These are phyloP conservation scores for Chionomys nivalis DNA, from an alignment of 2,113 vertebrate genomes.

Conservation along the genomic window DNA sequence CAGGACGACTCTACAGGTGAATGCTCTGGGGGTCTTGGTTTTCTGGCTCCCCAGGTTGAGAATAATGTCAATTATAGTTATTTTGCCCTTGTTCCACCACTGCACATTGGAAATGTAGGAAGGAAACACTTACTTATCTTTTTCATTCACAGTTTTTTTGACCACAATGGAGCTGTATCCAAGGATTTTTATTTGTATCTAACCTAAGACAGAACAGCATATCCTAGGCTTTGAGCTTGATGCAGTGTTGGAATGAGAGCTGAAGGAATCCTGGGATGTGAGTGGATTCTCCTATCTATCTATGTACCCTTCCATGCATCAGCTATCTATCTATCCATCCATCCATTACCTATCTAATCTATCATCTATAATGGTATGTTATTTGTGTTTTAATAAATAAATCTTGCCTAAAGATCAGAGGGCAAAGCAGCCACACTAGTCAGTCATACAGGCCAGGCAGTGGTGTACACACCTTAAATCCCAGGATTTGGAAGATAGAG, in stretches of 20 bases:
- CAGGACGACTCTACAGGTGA: neutral
- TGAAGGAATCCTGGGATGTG: neutral
- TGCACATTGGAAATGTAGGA: neutral
- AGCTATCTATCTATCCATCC: too few species aligned
- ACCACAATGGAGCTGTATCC: neutral
- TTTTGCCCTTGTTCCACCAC: too few species aligned
- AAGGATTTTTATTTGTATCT: neutral
- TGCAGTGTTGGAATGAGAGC: neutral
- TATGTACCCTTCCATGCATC: neutral
- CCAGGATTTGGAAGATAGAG: too few species aligned
- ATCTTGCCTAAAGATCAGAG: too few species aligned
- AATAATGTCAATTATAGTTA: neutral
- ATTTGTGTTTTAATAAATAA: too few species aligned
- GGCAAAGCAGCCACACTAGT: too few species aligned
- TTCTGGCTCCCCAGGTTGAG: neutral
- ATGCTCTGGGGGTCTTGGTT: neutral
- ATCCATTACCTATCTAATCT: too few species aligned
- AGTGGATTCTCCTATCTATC: neutral
- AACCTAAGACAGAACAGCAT: neutral
- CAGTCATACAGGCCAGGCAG: too few species aligned
- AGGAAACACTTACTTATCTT: neutral
- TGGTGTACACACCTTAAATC: too few species aligned
- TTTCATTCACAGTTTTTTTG: neutral
- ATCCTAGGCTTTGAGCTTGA: neutral
- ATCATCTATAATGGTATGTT: too few species aligned